Percentiles rank a stretch among this genome's conserved stretches.
Conservation (phyloP, 2,797 vertebrate genomes). For the Chanos chanos region DNA sequence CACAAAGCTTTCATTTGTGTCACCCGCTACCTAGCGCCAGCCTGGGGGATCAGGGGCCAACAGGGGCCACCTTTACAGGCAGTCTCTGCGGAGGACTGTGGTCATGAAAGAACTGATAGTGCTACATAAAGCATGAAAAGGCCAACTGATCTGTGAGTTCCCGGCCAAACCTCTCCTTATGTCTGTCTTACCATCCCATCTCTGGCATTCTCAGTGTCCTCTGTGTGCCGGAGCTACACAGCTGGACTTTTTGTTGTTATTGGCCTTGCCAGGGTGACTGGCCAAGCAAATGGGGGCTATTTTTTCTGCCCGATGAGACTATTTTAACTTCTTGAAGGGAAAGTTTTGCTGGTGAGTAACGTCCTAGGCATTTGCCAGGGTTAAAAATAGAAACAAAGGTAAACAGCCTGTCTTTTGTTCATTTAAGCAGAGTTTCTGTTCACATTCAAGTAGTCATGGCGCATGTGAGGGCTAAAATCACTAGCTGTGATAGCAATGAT, state of each 20-base stretch:
- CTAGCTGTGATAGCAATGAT: slow-evolving; percentile 38
- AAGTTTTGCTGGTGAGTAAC: slow-evolving; percentile 60
- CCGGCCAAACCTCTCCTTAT: slow-evolving; percentile 1
- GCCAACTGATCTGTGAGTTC: slow-evolving; percentile 23
- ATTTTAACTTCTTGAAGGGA: slow-evolving; percentile 60
- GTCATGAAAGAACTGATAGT: slow-evolving; percentile 43
- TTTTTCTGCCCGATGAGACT: slow-evolving; percentile 45
- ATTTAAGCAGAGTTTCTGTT: slow-evolving; percentile 58
- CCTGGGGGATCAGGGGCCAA: slow-evolving; percentile 41
- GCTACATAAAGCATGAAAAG: slow-evolving; percentile 35
- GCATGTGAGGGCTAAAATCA: slow-evolving; percentile 52
- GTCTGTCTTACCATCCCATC: slow-evolving; percentile 18
- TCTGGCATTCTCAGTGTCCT: slow-evolving; percentile 20
- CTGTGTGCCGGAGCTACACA: slow-evolving; percentile 28
- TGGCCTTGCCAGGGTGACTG: slow-evolving; percentile 35
- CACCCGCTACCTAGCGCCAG: slow-evolving; percentile 30
- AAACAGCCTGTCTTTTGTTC: slow-evolving; percentile 75
- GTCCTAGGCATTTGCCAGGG: slow-evolving; percentile 38
- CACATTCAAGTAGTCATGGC: slow-evolving; percentile 57
- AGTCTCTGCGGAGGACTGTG: slow-evolving; percentile 15
- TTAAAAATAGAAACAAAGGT: slow-evolving; percentile 57
- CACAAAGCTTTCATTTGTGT: slow-evolving; percentile 72
- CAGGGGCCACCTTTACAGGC: slow-evolving; percentile 42
- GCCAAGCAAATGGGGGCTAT: slow-evolving; percentile 50
- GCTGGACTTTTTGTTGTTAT: slow-evolving; percentile 40